phyloP scores from a whole-genome alignment of 2,888 invertebrate species.

The Neuroscelio doddi region DNA sequence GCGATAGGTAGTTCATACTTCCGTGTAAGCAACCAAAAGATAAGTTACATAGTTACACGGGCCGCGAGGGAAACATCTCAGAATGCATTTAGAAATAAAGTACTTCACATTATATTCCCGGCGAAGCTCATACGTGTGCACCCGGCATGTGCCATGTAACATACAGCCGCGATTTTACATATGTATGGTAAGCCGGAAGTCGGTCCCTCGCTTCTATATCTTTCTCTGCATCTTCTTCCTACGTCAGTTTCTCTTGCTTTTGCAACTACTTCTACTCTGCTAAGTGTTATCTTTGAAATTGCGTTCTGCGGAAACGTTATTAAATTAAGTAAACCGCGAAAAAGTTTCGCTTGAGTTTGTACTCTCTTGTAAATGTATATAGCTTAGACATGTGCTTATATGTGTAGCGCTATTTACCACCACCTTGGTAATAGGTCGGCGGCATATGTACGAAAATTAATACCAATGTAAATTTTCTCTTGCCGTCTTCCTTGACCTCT shows the following conservation, averaged over 20 bases:
- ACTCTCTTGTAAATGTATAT: too few species aligned
- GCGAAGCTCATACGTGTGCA: conserved; percentile 27
- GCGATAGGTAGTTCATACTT: conserved; percentile 8
- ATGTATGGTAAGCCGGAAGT: conserved; percentile 22
- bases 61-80: not conserved
- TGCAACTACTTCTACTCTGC: conserved; percentile 47
- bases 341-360: conserved; percentile 33
- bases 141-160: conserved; percentile 24
- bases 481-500: not conserved
- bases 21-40: conserved; percentile 24
- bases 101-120: conserved; percentile 36
- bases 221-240: conserved; percentile 23
- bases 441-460: conserved; percentile 21
- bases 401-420: conserved; percentile 7
- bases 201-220: conserved; percentile 23
- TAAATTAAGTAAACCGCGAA: conserved; percentile 63
- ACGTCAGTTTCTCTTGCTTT: conserved; percentile 31
- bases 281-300: conserved; percentile 66
- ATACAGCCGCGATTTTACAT: conserved; percentile 28
- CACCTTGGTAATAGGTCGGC: conserved; percentile 9
- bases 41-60: conserved; percentile 31
- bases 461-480: conserved; percentile 19
- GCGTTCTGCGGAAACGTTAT: conserved; percentile 61
- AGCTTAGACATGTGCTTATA: conserved; percentile 16
- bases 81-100: conserved; percentile 17